Percentiles rank a stretch among this genome's conserved stretches.
Conservation (phyloP, 1,140 invertebrate species). For the Procambarus virginalis region DNA sequence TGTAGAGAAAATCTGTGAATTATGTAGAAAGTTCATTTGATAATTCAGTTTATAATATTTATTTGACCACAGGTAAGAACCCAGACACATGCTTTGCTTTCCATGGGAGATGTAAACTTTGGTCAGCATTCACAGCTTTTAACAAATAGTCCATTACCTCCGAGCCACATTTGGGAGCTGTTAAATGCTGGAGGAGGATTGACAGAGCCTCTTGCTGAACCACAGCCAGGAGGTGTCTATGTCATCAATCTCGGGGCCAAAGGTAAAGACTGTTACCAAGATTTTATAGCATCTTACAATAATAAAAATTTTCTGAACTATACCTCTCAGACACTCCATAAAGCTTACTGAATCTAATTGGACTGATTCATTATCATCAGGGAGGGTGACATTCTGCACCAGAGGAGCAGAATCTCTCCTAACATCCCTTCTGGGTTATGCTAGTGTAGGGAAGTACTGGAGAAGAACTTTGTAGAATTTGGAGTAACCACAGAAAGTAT, state of each 20-base stretch:
- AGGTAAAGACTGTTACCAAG: not conserved
- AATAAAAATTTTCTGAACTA: no score
- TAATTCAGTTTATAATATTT: not conserved
- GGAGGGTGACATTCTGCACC: no score
- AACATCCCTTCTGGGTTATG: no score
- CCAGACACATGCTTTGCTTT: conserved; percentile 37
- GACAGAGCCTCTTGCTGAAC: conserved; percentile 16
- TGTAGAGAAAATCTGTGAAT: no score
- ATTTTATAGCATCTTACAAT: no score
- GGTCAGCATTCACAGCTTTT: conserved; percentile 52
- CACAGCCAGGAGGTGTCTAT: conserved; percentile 51
- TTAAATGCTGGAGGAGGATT: conserved; percentile 45
- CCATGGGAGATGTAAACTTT: conserved; percentile 45
- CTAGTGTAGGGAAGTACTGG: no score
- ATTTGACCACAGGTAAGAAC: conserved; percentile 21
- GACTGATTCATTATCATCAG: no score
- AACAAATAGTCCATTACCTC: conserved; percentile 47
- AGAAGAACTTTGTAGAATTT: no score
- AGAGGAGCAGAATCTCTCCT: no score
- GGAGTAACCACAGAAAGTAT: no score
- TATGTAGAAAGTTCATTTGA: not conserved
- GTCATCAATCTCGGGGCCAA: conserved; percentile 36
- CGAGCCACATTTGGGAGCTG: conserved; percentile 50
- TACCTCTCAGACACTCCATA: no score
- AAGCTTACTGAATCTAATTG: no score